Evolutionary conservation across 2,888 invertebrate genomes (phyloP).

Genomic region (Mythimna lalbum): DNA sequence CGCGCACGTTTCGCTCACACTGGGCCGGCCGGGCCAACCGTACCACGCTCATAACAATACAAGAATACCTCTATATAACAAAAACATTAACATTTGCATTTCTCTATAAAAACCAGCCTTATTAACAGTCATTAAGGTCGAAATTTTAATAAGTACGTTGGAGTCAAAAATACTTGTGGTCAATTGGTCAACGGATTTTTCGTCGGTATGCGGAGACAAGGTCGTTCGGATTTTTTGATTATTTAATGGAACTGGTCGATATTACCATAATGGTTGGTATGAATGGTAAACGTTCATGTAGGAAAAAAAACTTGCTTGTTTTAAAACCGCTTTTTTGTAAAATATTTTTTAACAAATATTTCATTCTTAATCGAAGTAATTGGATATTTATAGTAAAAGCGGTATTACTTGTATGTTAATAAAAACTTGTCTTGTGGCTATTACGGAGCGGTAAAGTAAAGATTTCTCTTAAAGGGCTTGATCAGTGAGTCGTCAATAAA

Average conservation of each 20-base stretch:
- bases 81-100: conserved; percentile 55
- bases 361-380: conserved; percentile 9
- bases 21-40: conserved; percentile 67
- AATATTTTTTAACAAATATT: neutral
- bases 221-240: conserved; percentile 70
- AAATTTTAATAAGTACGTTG: conserved; percentile 39
- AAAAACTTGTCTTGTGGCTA: conserved; percentile 45
- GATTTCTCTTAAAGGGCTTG: conserved; percentile 61
- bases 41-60: conserved; percentile 68
- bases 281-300: conserved; percentile 40
- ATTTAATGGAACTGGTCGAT: conserved; percentile 62
- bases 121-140: conserved; percentile 59
- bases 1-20: conserved; percentile 75
- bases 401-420: conserved; percentile 52
- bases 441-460: conserved; percentile 44
- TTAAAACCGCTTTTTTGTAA: neutral
- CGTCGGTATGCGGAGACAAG: conserved; percentile 75
- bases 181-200: conserved; percentile 80
- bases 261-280: conserved; percentile 58
- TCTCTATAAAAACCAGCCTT: conserved; percentile 46
- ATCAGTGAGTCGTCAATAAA: conserved; percentile 30
- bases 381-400: conserved; percentile 45
- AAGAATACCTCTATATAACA: conserved; percentile 53
- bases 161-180: conserved; percentile 67
- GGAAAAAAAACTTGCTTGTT: conserved; percentile 10